Percentiles rank a stretch among this genome's conserved stretches.
These are phyloP conservation scores for Microcebus ravelobensis DNA, from an alignment of 2,113 vertebrate species.

Conservation along the genomic window DNA sequence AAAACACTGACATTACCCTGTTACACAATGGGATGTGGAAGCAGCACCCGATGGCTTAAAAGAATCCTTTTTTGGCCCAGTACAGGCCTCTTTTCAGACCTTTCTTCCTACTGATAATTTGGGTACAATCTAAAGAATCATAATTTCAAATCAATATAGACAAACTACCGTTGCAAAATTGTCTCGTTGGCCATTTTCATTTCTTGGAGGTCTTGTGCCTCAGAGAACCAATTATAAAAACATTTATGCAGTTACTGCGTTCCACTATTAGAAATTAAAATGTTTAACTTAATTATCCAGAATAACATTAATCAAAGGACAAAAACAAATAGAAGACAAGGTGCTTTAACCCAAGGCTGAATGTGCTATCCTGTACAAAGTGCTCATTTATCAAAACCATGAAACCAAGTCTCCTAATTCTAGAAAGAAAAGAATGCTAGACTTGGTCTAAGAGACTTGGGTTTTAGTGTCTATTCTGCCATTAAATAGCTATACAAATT, in stretches of 20 bases:
- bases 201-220: not conserved
- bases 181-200: slow-evolving; percentile 1
- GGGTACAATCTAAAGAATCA: not conserved
- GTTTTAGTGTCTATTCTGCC: not conserved
- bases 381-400: slow-evolving; percentile 2
- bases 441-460: not conserved
- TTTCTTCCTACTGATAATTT: not conserved
- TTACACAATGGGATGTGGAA: not conserved
- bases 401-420: slow-evolving; percentile 15
- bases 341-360: not conserved
- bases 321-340: slow-evolving; percentile 50
- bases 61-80: not conserved
- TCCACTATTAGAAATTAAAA: slow-evolving; percentile 43
- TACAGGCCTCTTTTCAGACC: not conserved
- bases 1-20: not conserved
- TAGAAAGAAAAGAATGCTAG: not conserved
- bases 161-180: slow-evolving; percentile 15
- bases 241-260: not conserved
- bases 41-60: not conserved
- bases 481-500: not conserved
- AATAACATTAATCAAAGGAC: slow-evolving; percentile 32
- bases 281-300: slow-evolving; percentile 50
- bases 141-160: slow-evolving; percentile 15
- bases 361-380: not conserved
- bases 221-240: slow-evolving; percentile 51